Base-by-base conservation (phyloP, 2,797 vertebrate genomes). In the Gephyroberyx darwinii region DNA sequence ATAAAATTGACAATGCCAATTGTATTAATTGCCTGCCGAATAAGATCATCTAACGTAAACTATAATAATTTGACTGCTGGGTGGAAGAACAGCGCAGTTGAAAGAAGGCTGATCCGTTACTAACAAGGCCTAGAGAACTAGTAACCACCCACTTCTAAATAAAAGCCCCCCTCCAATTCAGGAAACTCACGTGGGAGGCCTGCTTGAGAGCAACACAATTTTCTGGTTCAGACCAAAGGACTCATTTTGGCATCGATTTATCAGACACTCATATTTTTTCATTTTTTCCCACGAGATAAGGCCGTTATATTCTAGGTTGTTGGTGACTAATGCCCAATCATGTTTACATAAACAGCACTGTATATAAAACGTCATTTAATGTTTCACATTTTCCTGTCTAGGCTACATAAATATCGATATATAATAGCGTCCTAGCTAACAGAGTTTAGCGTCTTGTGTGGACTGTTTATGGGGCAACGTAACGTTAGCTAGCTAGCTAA, bases 121-220 rank as follows among this genome's bases (percentile, higher is more conserved):
- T 35, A 61, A 45, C 8, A 51, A 26, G 19, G 35, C 52, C 54
- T 1, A 31, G 2, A 12, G 13, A 17, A 14, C 39, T 47, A 19
- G n/a, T 43, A 31, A 31, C 51, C 55, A 78, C 62, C 65, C 59
- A 53, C 64, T 22, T 13, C 9, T 73, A 3, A 30, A n/a, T 47
- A 16, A 26, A 47, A 41, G 37, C 13, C 4, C 37, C 57, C 22
- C 12, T 33, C 53, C 9, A 17, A 17, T 37, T 19, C 33, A 37
- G 31, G 8, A 37, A n/a, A 30, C 22, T 61, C 89, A 89, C 82
- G 85, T 88, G 89, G 76, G 84, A 84, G 86, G 88, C 84, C 88
- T 75, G n/a, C 12, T 47, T 48, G 65, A 5, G 43, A 62, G 82
- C 66, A 87, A 84, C 82, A 81, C 39, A 22, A 62, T 69, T 62